Conservation (phyloP, 1,140 invertebrate species). For the Temnothorax nylanderi region DNA sequence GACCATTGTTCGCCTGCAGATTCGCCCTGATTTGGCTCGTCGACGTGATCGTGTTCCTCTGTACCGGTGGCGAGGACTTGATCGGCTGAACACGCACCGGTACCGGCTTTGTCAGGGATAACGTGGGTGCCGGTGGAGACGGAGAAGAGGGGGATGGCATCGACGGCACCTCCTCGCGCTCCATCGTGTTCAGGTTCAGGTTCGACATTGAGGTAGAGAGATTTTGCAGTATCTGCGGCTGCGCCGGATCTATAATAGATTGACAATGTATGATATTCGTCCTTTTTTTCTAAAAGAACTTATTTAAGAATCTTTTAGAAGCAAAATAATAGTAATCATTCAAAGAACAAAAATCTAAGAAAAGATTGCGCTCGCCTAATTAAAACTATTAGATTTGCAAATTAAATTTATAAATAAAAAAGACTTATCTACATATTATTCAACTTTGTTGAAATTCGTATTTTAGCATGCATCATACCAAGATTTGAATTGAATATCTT, state of each 20-base stretch:
- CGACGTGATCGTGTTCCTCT: constrained; percentile 81
- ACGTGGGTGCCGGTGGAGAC: constrained; percentile 72
- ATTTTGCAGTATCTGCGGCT: constrained; percentile 82
- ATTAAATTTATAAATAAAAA: constrained; percentile 3
- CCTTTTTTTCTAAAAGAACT: not conserved
- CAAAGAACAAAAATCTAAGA: not conserved
- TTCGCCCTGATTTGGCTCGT: constrained; percentile 84
- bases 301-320: not conserved
- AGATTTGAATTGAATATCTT: not conserved
- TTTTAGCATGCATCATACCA: not conserved
- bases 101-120: constrained; percentile 80
- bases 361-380: not conserved
- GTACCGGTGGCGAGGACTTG: constrained; percentile 82
- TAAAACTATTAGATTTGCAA: not conserved
- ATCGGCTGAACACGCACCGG: constrained; percentile 83
- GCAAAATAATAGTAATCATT: not conserved
- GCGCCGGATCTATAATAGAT: constrained; percentile 80
- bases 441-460: not conserved
- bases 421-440: not conserved
- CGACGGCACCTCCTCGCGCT: constrained; percentile 76
- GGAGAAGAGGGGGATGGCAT: constrained; percentile 74
- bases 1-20: constrained; percentile 80
- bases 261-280: not conserved
- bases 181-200: constrained; percentile 75
- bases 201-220: constrained; percentile 84